A percentile compares a stretch with the other conserved stretches of the same genome.
These are phyloP conservation scores for Nettapus auritus DNA, from an alignment of 2,113 vertebrate species.

Conservation along the genomic window DNA sequence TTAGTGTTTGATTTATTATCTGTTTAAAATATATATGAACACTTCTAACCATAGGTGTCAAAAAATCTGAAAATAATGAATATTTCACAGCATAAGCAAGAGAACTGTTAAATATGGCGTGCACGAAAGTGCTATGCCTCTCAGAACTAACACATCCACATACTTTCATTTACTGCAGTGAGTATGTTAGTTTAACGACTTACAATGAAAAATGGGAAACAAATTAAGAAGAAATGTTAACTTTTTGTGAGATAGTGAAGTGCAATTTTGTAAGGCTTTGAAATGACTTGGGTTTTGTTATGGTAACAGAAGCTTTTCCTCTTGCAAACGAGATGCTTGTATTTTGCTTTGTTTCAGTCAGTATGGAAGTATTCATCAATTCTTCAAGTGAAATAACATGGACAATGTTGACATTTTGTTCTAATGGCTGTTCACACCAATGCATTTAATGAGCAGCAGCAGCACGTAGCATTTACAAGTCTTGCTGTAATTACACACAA, in stretches of 20 bases:
- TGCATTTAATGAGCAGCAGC: neutral
- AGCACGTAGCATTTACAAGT: neutral
- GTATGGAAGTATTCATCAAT: neutral
- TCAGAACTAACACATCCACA: conserved; percentile 2
- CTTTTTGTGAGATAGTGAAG: neutral
- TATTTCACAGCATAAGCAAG: neutral
- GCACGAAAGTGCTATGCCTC: neutral
- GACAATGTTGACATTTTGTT: neutral
- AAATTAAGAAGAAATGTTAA: neutral
- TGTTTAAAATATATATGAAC: conserved; percentile 25
- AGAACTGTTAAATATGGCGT: neutral
- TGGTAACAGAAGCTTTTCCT: neutral
- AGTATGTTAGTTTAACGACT: neutral
- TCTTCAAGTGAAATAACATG: neutral
- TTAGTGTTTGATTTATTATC: conserved; percentile 48
- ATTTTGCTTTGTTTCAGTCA: neutral
- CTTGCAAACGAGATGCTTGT: neutral
- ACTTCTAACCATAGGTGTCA: neutral
- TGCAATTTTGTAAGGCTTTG: neutral
- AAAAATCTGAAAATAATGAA: conserved; percentile 16
- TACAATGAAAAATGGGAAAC: neutral
- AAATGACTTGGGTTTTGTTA: neutral
- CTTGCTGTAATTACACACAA: neutral
- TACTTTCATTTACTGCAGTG: neutral
- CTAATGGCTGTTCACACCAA: neutral